Base-by-base conservation (phyloP, 2,888 invertebrate genomes). In the Quadroppia sp. region DNA sequence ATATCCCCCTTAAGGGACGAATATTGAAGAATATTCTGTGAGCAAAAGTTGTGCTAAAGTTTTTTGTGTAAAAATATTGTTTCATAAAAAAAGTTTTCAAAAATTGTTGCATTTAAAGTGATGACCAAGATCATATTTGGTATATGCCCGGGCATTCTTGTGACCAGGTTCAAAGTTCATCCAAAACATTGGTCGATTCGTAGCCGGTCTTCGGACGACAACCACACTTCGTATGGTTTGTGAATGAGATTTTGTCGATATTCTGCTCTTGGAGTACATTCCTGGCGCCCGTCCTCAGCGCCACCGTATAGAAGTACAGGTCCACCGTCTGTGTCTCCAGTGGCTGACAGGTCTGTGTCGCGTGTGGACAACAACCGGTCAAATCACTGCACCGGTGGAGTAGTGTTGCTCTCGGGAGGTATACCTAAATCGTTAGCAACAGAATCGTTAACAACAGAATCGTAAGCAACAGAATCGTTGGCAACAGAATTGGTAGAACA, bases 381-480 rank as follows among this genome's bases (percentile, higher is more conserved):
- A 92, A 91, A 78, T 91, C 90, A 15, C 89, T 88, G 82, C 95
- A 95, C 76, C 91, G 88, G 81, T 94, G 90, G 72, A 95, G 84
- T 72, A 90, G 87, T 25, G 92, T 92, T 81, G 94, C 94, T 71
- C 90, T 89, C 0, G 95, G 94, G 80, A 89, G 85, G 84, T 92
- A 94, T 25, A 61, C 61, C 61, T 61, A 30, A 2, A 4, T 6
- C 1, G 6, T 25, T 3, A 25, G 25, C 53, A 28, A 28, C 2
- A 53, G 9, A 53, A 53, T 20, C 2, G 7, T 20, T 3, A 53
- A 20, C 3, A 23, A 20, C 7, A 7, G 1, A 7, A 53, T 20
- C 4, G 36, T 36, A 7, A 36, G n/a, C n/a, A n/a, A n/a, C n/a
- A 36, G 4, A 7, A 36, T 36, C 9, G 6, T 36, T 36, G 36